These are phyloP conservation scores for Mycalesis mineus DNA, from an alignment of 2,888 invertebrate genomes.

Conservation along the genomic window DNA sequence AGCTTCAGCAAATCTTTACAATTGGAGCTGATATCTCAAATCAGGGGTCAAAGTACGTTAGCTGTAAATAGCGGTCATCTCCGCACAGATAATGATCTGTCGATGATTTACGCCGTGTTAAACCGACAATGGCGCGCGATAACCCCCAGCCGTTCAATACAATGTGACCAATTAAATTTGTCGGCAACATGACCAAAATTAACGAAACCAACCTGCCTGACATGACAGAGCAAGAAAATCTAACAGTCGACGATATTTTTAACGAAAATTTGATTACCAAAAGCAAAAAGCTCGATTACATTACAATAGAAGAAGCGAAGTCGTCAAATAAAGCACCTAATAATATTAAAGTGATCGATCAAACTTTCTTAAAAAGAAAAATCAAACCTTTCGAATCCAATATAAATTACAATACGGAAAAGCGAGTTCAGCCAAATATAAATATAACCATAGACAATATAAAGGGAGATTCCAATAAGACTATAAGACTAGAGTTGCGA, in stretches of 20 bases:
- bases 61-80: slow-evolving; percentile 63
- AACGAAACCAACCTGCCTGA: slow-evolving; percentile 55
- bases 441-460: slow-evolving; percentile 55
- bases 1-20: slow-evolving; percentile 51
- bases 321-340: slow-evolving; percentile 28
- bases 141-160: slow-evolving; percentile 54
- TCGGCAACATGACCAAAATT: slow-evolving; percentile 65
- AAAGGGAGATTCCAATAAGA: slow-evolving; percentile 44
- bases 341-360: slow-evolving; percentile 39
- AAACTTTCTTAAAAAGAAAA: slow-evolving; percentile 48
- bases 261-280: slow-evolving; percentile 51
- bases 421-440: slow-evolving; percentile 45
- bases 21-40: slow-evolving; percentile 38
- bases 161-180: slow-evolving; percentile 71
- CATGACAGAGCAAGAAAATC: slow-evolving; percentile 51
- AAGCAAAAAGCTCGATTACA: slow-evolving; percentile 47
- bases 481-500: slow-evolving; percentile 44
- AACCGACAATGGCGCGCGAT: slow-evolving; percentile 67
- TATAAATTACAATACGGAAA: slow-evolving; percentile 40
- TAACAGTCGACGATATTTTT: slow-evolving; percentile 59
- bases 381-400: slow-evolving; percentile 37
- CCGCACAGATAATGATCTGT: slow-evolving; percentile 69
- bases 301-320: slow-evolving; percentile 30
- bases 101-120: slow-evolving; percentile 74
- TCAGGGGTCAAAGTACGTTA: slow-evolving; percentile 45